These are phyloP conservation scores for Ophion slaviceki DNA, from an alignment of 2,888 invertebrate genomes.

Conservation along the genomic window DNA sequence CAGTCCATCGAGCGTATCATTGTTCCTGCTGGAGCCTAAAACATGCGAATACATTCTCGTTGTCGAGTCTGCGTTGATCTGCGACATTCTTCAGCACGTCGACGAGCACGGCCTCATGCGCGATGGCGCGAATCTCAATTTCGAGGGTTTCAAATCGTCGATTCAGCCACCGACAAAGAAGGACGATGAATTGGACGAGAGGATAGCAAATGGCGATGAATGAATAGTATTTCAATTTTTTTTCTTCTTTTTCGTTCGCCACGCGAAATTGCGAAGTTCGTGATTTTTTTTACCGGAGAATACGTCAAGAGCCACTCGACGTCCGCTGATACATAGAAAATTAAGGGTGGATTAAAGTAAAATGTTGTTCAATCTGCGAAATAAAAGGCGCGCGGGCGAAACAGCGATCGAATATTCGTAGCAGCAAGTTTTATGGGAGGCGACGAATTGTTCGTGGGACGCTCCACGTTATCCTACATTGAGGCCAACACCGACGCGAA, in stretches of 20 bases:
- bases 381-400: slow-evolving; percentile 20
- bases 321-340: slow-evolving; percentile 1
- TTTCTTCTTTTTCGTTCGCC: background rate
- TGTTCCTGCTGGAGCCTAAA: slow-evolving; percentile 95
- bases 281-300: slow-evolving; percentile 1
- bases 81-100: slow-evolving; percentile 92
- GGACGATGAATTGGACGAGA: slow-evolving; percentile 74
- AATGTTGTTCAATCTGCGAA: slow-evolving; percentile 9
- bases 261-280: background rate
- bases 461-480: slow-evolving; percentile 81
- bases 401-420: background rate
- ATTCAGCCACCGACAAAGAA: slow-evolving; percentile 67
- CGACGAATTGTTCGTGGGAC: background rate
- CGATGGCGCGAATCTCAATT: slow-evolving; percentile 78
- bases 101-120: slow-evolving; percentile 91
- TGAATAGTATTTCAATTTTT: slow-evolving; percentile 55
- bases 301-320: background rate
- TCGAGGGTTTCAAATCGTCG: slow-evolving; percentile 74
- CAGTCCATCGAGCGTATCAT: slow-evolving; percentile 92
- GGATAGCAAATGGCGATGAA: slow-evolving; percentile 80
- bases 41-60: slow-evolving; percentile 97
- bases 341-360: slow-evolving; percentile 6
- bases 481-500: slow-evolving; percentile 87
- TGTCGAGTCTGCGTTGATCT: slow-evolving; percentile 96
- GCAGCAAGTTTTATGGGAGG: background rate